phyloP scores from a whole-genome alignment of 2,797 vertebrate genomes.

The Spizella passerina region DNA sequence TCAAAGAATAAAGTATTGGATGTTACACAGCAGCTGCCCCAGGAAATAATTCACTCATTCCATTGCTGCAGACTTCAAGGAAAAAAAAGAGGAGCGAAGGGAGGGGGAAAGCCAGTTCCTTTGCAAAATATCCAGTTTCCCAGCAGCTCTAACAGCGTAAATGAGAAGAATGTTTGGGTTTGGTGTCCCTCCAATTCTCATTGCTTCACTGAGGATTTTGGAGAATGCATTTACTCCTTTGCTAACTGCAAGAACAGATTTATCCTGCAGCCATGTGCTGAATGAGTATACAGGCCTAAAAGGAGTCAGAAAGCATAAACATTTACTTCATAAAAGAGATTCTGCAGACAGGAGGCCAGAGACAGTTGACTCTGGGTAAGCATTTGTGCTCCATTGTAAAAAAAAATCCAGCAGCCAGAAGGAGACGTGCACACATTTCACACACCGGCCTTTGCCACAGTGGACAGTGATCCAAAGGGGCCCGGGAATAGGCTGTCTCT shows the following conservation, averaged over 20 bases:
- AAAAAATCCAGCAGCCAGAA: neutral
- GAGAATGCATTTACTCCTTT: slow-evolving; percentile 41
- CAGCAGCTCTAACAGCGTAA: slow-evolving; percentile 26
- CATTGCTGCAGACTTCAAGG: slow-evolving; percentile 49
- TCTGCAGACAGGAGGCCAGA: slow-evolving; percentile 48
- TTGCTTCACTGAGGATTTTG: slow-evolving; percentile 37
- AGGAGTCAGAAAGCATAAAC: slow-evolving; percentile 37
- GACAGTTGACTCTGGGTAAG: slow-evolving; percentile 26
- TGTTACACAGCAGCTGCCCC: slow-evolving; percentile 64
- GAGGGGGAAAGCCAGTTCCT: neutral
- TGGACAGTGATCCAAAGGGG: neutral
- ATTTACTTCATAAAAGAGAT: slow-evolving; percentile 42
- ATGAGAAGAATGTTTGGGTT: slow-evolving; percentile 44
- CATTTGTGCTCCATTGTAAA: neutral
- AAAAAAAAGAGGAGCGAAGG: neutral
- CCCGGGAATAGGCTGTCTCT: neutral
- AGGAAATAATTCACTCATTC: slow-evolving; percentile 63
- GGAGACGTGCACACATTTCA: neutral
- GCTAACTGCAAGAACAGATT: slow-evolving; percentile 48
- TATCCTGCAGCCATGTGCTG: slow-evolving; percentile 40
- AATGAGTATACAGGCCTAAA: slow-evolving; percentile 33
- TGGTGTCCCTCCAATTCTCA: slow-evolving; percentile 52
- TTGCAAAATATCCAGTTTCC: slow-evolving; percentile 60
- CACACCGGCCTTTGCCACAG: neutral
- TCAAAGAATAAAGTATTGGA: slow-evolving; percentile 57